phyloP scores from a whole-genome alignment of 2,113 vertebrate genomes.

The Erinaceus europaeus region DNA sequence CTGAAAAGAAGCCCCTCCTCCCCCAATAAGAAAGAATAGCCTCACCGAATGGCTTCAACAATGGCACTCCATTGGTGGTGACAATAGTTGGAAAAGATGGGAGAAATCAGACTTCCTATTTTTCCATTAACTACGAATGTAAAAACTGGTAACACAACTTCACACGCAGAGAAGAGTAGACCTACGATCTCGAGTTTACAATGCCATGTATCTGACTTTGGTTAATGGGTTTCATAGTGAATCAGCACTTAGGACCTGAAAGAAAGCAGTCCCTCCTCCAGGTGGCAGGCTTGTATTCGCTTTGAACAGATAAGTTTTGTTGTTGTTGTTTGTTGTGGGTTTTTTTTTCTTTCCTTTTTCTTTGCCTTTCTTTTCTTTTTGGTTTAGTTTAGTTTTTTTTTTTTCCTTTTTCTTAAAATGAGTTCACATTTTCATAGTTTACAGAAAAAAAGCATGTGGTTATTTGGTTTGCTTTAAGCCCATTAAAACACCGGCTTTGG shows the following conservation, averaged over 20 bases:
- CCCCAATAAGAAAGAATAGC: constrained; percentile 14
- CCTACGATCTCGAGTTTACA: constrained; percentile 87
- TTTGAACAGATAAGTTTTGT: constrained; percentile 85
- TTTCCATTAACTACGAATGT: constrained; percentile 90
- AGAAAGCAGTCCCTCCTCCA: constrained; percentile 84
- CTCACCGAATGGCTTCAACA: constrained; percentile 63
- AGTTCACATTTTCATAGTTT: constrained; percentile 84
- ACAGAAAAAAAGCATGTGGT: constrained; percentile 85
- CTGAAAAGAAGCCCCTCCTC: background rate
- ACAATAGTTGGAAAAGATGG: constrained; percentile 63
- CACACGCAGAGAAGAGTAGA: constrained; percentile 86
- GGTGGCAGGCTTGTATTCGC: constrained; percentile 87
- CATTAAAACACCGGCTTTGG: constrained; percentile 86
- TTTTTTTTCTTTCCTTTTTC: too few relatives aligned
- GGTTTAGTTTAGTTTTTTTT: constrained; percentile 29
- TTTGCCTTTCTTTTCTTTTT: constrained; percentile 75
- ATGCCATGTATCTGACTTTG: constrained; percentile 96
- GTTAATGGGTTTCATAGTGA: constrained; percentile 94
- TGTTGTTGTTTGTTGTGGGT: too few relatives aligned
- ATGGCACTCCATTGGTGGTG: constrained; percentile 14
- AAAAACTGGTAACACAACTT: constrained; percentile 91
- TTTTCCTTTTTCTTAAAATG: constrained; percentile 81
- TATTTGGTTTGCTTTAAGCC: constrained; percentile 91
- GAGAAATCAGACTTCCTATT: constrained; percentile 73
- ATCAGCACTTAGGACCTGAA: constrained; percentile 89